Percentiles rank a stretch among this genome's conserved stretches.
These are phyloP conservation scores for Yasuhikotakia modesta DNA, from an alignment of 2,797 vertebrate genomes.

Conservation along the genomic window DNA sequence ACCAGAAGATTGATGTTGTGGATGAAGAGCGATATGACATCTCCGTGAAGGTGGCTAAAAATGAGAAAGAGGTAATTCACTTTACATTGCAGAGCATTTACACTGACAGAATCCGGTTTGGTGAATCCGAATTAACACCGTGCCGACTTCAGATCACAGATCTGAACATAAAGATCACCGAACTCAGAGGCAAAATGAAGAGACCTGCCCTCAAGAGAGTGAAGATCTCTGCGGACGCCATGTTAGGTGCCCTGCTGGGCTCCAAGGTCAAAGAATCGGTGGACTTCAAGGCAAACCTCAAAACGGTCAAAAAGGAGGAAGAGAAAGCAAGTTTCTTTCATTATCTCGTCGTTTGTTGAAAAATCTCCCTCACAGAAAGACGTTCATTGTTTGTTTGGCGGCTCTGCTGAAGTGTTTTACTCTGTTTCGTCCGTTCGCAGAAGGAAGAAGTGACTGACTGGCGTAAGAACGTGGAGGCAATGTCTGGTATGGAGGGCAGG, in stretches of 20 bases:
- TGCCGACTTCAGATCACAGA: slow-evolving; percentile 59
- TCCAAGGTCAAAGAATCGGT: slow-evolving; percentile 78
- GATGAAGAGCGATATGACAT: slow-evolving; percentile 81
- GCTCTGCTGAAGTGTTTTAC: neutral
- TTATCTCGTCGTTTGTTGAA: neutral
- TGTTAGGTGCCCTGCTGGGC: slow-evolving; percentile 80
- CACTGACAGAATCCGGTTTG: neutral
- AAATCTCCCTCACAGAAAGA: neutral
- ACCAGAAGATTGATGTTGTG: slow-evolving; percentile 74
- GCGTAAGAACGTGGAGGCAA: slow-evolving; percentile 62
- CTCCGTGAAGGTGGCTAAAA: slow-evolving; percentile 74
- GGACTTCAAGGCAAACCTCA: slow-evolving; percentile 83
- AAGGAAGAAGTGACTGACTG: slow-evolving; percentile 62
- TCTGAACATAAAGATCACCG: slow-evolving; percentile 66
- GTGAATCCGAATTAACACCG: neutral
- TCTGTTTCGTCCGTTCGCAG: slow-evolving; percentile 22
- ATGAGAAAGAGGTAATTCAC: slow-evolving; percentile 63
- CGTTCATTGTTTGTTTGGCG: neutral
- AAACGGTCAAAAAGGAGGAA: slow-evolving; percentile 84
- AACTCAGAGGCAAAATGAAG: slow-evolving; percentile 83
- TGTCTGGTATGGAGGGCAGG: slow-evolving; percentile 61
- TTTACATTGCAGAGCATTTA: neutral
- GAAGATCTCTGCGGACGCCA: slow-evolving; percentile 81
- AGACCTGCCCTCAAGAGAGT: slow-evolving; percentile 77
- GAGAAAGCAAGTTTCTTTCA: slow-evolving; percentile 73